phyloP scores from a whole-genome alignment of 1,140 invertebrate species.

The Holotrichia oblita region DNA sequence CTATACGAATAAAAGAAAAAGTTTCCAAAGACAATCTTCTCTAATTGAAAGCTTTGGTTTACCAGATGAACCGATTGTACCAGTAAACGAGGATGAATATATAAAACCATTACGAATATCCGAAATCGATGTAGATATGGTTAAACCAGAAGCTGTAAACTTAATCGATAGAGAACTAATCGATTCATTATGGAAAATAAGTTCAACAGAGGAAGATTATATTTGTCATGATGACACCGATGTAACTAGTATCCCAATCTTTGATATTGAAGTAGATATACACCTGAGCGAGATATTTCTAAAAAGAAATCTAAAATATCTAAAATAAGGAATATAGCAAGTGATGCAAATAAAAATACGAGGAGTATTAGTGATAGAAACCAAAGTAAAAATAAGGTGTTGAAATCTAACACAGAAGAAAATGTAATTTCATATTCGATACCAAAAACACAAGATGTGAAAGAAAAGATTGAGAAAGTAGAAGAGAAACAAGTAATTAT shows the following conservation, averaged over 20 bases:
- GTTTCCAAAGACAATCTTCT: conserved; percentile 36
- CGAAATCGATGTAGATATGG: conserved; percentile 30
- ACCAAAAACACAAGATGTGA: not conserved
- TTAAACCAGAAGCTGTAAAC: conserved; percentile 29
- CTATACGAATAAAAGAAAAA: conserved; percentile 50
- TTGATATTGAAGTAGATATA: conserved; percentile 17
- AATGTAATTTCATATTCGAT: not conserved
- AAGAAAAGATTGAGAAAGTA: not conserved
- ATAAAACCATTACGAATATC: conserved; percentile 43
- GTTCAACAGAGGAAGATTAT: conserved; percentile 6
- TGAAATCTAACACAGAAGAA: not conserved
- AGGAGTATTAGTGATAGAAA: not conserved
- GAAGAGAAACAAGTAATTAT: not conserved
- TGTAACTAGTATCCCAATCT: not conserved
- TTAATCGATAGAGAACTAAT: conserved; percentile 29
- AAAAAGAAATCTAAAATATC: not conserved
- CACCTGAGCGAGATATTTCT: not conserved
- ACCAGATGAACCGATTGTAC: conserved; percentile 51
- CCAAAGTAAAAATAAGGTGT: not conserved
- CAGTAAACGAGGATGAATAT: conserved; percentile 43
- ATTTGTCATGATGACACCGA: not conserved
- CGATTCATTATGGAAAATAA: conserved; percentile 26
- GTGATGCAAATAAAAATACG: not conserved
- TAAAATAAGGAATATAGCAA: not conserved
- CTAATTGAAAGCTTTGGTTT: conserved; percentile 52